These are phyloP conservation scores for Drosophila miranda DNA, from an alignment of 1,140 invertebrate genomes.

Conservation along the genomic window DNA sequence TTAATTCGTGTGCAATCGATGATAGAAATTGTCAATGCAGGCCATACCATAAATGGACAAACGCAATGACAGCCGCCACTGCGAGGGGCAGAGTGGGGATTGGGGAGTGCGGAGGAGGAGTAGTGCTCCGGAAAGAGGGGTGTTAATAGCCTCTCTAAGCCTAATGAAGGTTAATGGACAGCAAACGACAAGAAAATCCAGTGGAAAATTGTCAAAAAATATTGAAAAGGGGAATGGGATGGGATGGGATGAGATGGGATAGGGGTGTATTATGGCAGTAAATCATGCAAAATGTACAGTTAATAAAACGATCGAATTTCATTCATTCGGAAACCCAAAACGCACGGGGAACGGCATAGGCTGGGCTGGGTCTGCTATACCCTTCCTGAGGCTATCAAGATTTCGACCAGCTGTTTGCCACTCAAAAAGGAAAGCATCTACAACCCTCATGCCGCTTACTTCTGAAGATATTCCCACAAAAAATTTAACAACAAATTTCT, in stretches of 20 bases:
- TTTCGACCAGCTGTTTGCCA: too few relatives aligned
- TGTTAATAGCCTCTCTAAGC: conserved; percentile 47
- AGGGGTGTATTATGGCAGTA: conserved; percentile 4
- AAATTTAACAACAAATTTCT: background rate
- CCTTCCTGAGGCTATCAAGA: too few relatives aligned
- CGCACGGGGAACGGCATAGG: conserved; percentile 6
- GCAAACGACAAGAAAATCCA: conserved; percentile 37
- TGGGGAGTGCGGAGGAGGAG: background rate
- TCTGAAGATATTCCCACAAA: too few relatives aligned
- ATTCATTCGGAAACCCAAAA: conserved; percentile 73
- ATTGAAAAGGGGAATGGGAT: background rate
- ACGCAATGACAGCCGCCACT: conserved; percentile 6
- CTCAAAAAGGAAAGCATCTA: too few relatives aligned
- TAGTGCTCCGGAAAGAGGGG: background rate
- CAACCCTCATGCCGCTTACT: too few relatives aligned
- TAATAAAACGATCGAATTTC: conserved; percentile 81
- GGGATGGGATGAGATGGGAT: too few relatives aligned
- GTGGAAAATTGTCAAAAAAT: conserved; percentile 36
- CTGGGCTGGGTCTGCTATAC: background rate
- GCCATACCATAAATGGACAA: conserved; percentile 33
- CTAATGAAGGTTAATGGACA: conserved; percentile 80
- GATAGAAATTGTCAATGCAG: conserved; percentile 68
- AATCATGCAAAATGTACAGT: conserved; percentile 67
- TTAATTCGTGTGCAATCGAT: conserved; percentile 68
- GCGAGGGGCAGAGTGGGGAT: background rate